Evolutionary conservation across 2,113 vertebrate genomes (phyloP).

Genomic region (Atlantisia rogersi): DNA sequence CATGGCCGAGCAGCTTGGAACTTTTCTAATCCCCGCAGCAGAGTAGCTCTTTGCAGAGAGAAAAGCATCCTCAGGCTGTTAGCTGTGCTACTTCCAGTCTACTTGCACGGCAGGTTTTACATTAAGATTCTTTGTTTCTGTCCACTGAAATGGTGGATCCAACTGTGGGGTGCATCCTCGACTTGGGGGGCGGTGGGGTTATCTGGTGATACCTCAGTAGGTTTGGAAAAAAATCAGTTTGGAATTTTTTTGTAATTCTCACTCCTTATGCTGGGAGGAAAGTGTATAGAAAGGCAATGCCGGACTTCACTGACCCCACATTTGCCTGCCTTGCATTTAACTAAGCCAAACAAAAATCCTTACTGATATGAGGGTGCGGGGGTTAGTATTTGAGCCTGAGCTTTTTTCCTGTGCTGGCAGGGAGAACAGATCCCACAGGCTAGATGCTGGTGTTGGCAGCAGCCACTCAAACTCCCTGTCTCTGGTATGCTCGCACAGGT

Average conservation of each 20-base stretch:
- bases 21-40: background rate
- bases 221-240: background rate
- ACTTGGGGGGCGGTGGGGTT: background rate
- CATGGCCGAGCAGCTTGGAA: background rate
- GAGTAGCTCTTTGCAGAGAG: background rate
- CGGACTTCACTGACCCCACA: background rate
- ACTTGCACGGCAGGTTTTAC: background rate
- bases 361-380: background rate
- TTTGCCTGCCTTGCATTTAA: background rate
- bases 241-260: background rate
- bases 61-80: background rate
- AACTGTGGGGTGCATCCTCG: fast-evolving
- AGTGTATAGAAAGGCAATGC: background rate
- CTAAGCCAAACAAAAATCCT: background rate
- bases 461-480: background rate
- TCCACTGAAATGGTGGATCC: background rate
- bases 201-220: background rate
- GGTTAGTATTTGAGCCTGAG: background rate
- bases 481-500: background rate
- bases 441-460: background rate
- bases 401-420: background rate
- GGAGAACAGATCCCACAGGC: background rate
- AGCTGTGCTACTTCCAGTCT: background rate
- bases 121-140: background rate
- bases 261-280: background rate